phyloP scores from a whole-genome alignment of 2,113 vertebrate species.

The Probosciger aterrimus region DNA sequence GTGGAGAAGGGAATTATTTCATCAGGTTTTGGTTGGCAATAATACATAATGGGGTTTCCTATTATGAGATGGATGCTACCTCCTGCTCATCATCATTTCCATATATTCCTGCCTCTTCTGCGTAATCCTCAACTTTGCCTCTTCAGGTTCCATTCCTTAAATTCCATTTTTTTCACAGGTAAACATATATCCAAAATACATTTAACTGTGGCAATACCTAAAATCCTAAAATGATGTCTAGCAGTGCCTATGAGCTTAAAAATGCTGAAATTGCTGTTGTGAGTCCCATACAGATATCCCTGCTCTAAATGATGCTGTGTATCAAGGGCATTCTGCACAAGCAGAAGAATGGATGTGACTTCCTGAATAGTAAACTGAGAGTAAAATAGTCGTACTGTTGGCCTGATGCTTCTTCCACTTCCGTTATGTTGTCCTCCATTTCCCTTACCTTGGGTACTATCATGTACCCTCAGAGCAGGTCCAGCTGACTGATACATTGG shows the following conservation, averaged over 20 bases:
- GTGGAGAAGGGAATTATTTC: background rate
- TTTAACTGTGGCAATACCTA: background rate
- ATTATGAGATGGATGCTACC: background rate
- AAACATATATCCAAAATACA: background rate
- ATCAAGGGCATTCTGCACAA: background rate
- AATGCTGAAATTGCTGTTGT: background rate
- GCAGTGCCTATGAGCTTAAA: background rate
- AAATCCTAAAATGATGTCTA: background rate
- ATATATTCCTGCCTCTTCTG: background rate
- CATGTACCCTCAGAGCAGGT: background rate
- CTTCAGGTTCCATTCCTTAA: background rate
- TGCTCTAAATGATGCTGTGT: background rate
- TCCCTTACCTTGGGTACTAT: background rate
- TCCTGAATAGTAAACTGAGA: background rate
- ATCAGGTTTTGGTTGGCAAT: background rate
- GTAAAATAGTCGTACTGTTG: background rate
- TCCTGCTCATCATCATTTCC: background rate
- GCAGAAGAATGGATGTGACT: background rate
- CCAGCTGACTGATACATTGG: background rate
- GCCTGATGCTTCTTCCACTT: background rate
- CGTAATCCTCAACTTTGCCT: background rate
- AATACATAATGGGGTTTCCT: background rate
- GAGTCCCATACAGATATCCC: background rate
- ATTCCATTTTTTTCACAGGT: background rate
- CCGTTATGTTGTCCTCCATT: background rate